Percentiles rank a stretch among this genome's conserved stretches.
These are phyloP conservation scores for Drosophila kanapiae DNA, from an alignment of 1,140 invertebrate genomes.

Conservation along the genomic window DNA sequence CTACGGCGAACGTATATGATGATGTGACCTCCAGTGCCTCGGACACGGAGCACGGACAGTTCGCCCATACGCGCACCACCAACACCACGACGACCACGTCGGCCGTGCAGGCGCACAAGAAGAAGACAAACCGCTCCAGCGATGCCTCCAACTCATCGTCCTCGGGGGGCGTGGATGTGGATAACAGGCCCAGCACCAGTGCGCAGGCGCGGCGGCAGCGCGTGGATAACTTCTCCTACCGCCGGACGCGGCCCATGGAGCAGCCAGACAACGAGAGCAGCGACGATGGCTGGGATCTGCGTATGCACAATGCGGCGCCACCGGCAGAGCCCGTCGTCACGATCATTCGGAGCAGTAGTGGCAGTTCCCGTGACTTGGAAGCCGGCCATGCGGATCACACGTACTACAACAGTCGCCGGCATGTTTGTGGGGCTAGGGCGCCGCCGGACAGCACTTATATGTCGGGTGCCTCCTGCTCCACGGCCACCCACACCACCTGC, in stretches of 20 bases:
- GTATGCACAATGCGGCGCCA: conserved; percentile 50
- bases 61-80: conserved; percentile 78
- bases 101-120: conserved; percentile 66
- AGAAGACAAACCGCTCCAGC: conserved; percentile 52
- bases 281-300: conserved; percentile 71
- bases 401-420: conserved; percentile 59
- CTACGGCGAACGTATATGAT: conserved; percentile 41
- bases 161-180: conserved; percentile 50
- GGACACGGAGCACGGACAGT: conserved; percentile 77
- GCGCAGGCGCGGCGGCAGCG: conserved; percentile 62
- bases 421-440: background rate
- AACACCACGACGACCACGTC: conserved; percentile 81
- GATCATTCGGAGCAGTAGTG: conserved; percentile 1
- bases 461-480: conserved; percentile 56
- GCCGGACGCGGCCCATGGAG: conserved; percentile 22
- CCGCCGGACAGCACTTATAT: conserved; percentile 43
- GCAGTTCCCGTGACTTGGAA: conserved; percentile 14
- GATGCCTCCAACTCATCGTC: conserved; percentile 47
- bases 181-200: conserved; percentile 68
- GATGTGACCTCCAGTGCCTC: conserved; percentile 76
- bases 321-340: conserved; percentile 6
- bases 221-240: conserved; percentile 22
- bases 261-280: conserved; percentile 61
- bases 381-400: conserved; percentile 62
- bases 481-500: conserved; percentile 67